phyloP scores from a whole-genome alignment of 2,888 invertebrate species.

The Blomia tropicalis region DNA sequence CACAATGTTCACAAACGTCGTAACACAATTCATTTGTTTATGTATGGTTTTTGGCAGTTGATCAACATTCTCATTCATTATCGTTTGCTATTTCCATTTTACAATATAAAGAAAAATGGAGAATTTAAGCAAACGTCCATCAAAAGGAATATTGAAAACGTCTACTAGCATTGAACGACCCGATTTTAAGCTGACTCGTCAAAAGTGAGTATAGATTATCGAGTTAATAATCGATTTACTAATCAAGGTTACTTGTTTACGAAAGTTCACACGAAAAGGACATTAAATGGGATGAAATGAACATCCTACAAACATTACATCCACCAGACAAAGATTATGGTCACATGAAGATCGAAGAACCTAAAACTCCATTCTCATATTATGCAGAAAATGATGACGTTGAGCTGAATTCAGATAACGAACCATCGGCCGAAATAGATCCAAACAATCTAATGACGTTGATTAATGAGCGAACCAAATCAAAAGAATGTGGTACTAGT shows the following conservation, averaged over 20 bases:
- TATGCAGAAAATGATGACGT: conserved; percentile 38
- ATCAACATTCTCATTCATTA: too few species aligned
- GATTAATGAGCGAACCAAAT: background rate
- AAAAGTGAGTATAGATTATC: conserved; percentile 20
- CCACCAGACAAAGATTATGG: conserved; percentile 97
- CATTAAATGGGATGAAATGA: conserved; percentile 93
- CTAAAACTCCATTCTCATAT: conserved; percentile 70
- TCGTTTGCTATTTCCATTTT: too few species aligned
- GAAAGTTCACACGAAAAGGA: conserved; percentile 32
- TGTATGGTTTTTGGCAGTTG: too few species aligned
- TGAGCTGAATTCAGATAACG: conserved; percentile 39
- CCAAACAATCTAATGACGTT: conserved; percentile 58
- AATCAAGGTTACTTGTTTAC: conserved; percentile 11
- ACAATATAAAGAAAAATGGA: background rate
- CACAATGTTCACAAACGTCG: too few species aligned
- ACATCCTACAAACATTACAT: conserved; percentile 92
- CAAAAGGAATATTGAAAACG: conserved; percentile 78
- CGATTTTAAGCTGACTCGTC: conserved; percentile 3
- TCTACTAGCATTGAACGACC: conserved; percentile 66
- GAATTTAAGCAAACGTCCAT: conserved; percentile 62
- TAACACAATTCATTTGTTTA: too few species aligned
- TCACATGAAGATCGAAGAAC: conserved; percentile 95
- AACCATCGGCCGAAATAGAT: conserved; percentile 49
- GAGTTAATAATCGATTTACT: background rate
- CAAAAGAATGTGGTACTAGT: too few species aligned